Evolutionary conservation across 2,888 invertebrate species (phyloP).

Genomic region (Caenorhabditis wallacei): DNA sequence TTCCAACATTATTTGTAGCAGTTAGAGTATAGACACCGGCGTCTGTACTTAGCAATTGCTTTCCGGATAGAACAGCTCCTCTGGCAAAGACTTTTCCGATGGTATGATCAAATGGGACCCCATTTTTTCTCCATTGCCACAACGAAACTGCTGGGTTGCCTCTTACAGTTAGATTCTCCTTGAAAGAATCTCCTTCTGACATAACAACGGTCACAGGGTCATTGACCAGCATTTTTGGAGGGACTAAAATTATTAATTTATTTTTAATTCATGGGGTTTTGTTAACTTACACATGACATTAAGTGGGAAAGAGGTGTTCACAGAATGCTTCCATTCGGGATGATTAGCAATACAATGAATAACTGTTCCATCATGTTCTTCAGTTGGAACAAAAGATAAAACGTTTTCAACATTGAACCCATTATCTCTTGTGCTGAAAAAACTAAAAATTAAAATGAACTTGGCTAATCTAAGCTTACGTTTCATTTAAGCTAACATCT

Average conservation of each 20-base stretch:
- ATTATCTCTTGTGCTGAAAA: conserved; percentile 69
- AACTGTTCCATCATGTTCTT: conserved; percentile 77
- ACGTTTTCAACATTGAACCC: conserved; percentile 71
- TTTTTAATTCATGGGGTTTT: neutral
- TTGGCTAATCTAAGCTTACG: conserved; percentile 56
- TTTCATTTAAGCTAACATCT: conserved; percentile 74
- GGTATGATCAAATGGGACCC: conserved; percentile 77
- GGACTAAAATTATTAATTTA: conserved; percentile 68
- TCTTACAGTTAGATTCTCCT: conserved; percentile 79
- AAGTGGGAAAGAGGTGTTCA: conserved; percentile 74
- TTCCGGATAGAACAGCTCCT: conserved; percentile 72
- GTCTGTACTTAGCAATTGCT: conserved; percentile 73
- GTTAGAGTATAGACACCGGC: conserved; percentile 79
- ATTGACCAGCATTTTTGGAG: conserved; percentile 78
- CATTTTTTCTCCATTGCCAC: conserved; percentile 80
- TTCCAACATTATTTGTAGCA: conserved; percentile 80
- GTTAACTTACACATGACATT: conserved; percentile 78
- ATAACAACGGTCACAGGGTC: conserved; percentile 79
- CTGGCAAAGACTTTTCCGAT: conserved; percentile 77
- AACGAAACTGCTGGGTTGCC: conserved; percentile 80
- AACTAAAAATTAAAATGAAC: neutral
- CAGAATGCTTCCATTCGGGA: conserved; percentile 77
- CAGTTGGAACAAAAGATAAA: conserved; percentile 78
- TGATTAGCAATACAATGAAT: conserved; percentile 80
- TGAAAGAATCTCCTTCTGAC: conserved; percentile 81